phyloP scores from a whole-genome alignment of 1,140 invertebrate species.

The Drosophila orena region DNA sequence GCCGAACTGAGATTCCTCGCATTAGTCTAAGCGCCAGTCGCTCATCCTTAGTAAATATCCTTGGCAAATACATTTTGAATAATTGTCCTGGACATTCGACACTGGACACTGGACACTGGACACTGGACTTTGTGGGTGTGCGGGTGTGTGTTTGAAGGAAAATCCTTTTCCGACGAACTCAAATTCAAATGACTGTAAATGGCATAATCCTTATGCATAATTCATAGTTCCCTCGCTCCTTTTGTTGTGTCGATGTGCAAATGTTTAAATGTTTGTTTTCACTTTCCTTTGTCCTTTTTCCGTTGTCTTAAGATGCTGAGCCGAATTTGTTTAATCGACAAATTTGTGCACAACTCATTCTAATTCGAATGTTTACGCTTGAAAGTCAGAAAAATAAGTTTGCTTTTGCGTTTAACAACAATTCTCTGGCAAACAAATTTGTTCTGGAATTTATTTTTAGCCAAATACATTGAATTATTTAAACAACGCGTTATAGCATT shows the following conservation, averaged over 20 bases:
- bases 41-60: conserved; percentile 15
- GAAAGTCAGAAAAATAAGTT: conserved; percentile 14
- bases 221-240: conserved; percentile 40
- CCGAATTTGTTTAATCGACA: conserved; percentile 40
- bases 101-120: conserved; percentile 1
- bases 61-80: conserved; percentile 65
- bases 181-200: conserved; percentile 56
- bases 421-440: too few relatives aligned
- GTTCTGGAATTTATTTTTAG: background rate
- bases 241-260: conserved; percentile 35
- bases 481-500: too few relatives aligned
- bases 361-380: background rate
- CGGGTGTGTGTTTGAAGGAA: conserved; percentile 3
- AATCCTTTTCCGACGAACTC: conserved; percentile 44
- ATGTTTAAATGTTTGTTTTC: conserved; percentile 42
- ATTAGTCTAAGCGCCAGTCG: conserved; percentile 9
- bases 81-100: conserved; percentile 39
- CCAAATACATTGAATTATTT: background rate
- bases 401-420: conserved; percentile 3
- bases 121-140: background rate
- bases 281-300: conserved; percentile 35
- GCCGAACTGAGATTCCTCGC: conserved; percentile 4
- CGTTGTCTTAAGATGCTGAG: conserved; percentile 15
- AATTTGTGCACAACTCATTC: conserved; percentile 38
- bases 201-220: conserved; percentile 52